phyloP scores from a whole-genome alignment of 2,888 invertebrate genomes.

The Parnassius apollo region DNA sequence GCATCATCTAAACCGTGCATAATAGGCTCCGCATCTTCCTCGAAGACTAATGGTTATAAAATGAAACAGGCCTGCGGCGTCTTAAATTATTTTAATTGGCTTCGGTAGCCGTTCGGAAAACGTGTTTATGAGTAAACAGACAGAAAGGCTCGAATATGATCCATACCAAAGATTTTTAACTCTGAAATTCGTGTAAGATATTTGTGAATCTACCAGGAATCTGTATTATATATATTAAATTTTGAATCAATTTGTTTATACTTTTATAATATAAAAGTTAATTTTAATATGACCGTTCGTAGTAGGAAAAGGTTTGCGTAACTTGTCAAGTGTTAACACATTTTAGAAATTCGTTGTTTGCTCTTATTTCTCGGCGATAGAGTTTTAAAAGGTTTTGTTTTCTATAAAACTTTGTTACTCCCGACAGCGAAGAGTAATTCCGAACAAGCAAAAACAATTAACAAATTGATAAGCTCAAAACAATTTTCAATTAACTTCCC shows the following conservation, averaged over 20 bases:
- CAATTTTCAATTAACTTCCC: conserved; percentile 81
- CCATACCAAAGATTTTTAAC: conserved; percentile 20
- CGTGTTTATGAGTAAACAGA: conserved; percentile 52
- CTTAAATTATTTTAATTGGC: conserved; percentile 82
- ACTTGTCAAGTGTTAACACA: conserved; percentile 1
- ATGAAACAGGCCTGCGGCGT: conserved; percentile 75
- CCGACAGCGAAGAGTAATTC: conserved; percentile 67
- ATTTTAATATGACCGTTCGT: too few species aligned
- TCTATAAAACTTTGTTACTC: conserved; percentile 56
- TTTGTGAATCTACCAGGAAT: too few species aligned
- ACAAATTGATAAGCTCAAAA: conserved; percentile 81
- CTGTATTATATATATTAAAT: too few species aligned
- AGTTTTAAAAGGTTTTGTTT: conserved; percentile 42
- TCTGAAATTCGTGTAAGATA: not conserved
- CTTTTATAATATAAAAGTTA: too few species aligned
- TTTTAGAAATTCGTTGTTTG: conserved; percentile 30
- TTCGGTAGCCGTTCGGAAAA: conserved; percentile 73
- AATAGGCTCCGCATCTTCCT: conserved; percentile 72
- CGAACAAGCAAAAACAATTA: conserved; percentile 80
- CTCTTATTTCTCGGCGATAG: conserved; percentile 34
- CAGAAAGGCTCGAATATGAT: conserved; percentile 31
- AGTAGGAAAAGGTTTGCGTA: too few species aligned
- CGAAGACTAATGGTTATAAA: conserved; percentile 77
- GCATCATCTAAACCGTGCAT: conserved; percentile 72
- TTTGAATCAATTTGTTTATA: too few species aligned